These are phyloP conservation scores for Urosaurus nigricauda DNA, from an alignment of 2,797 vertebrate species.

Conservation along the genomic window DNA sequence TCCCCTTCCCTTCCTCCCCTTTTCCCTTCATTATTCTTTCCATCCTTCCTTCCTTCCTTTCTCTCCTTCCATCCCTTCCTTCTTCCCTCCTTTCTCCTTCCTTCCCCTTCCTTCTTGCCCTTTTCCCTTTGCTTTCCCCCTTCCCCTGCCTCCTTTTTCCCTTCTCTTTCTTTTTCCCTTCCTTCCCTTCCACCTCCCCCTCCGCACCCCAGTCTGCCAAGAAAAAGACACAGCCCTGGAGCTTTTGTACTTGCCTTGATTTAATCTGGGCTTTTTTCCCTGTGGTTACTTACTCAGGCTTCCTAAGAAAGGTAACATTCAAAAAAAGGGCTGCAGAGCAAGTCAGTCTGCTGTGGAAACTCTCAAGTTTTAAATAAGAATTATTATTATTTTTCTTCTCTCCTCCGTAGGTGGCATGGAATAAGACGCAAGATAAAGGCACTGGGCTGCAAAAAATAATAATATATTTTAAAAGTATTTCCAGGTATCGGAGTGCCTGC, in stretches of 20 bases:
- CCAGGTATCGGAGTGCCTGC: neutral
- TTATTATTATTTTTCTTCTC: neutral
- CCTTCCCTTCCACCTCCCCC: neutral
- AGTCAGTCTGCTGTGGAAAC: conserved; percentile 33
- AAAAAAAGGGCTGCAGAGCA: conserved; percentile 29
- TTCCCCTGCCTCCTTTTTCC: too few species aligned
- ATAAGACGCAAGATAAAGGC: conserved; percentile 16
- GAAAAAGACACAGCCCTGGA: conserved; percentile 58
- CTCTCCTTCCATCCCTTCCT: too few species aligned
- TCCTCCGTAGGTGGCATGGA: conserved; percentile 55
- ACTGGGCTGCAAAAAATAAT: neutral
- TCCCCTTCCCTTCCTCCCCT: too few species aligned
- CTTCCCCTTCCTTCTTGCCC: too few species aligned
- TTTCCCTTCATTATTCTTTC: too few species aligned
- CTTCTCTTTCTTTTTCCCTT: too few species aligned
- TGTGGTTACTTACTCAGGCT: conserved; percentile 37
- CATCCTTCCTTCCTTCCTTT: too few species aligned
- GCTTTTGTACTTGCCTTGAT: conserved; percentile 45
- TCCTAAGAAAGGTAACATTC: conserved; percentile 34
- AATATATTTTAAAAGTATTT: conserved; percentile 1
- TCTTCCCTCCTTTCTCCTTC: too few species aligned
- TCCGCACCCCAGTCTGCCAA: conserved; percentile 47
- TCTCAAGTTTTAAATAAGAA: conserved; percentile 54
- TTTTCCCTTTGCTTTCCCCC: too few species aligned
- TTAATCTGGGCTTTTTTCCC: conserved; percentile 32